phyloP scores from a whole-genome alignment of 2,888 invertebrate species.

The Aphrophora alni region DNA sequence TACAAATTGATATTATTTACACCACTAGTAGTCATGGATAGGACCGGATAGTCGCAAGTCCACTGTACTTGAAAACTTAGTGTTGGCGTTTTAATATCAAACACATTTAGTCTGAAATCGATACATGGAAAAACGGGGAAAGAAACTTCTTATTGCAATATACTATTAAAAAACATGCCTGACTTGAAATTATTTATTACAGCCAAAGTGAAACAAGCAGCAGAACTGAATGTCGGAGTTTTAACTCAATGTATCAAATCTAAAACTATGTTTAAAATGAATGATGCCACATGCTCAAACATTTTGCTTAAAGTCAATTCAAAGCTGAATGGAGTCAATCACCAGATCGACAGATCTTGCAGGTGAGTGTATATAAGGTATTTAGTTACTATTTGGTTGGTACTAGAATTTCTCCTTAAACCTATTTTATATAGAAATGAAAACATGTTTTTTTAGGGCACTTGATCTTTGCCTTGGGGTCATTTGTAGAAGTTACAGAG shows the following conservation, averaged over 20 bases:
- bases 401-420: not conserved
- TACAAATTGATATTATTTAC: too few relatives aligned
- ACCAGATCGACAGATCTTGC: constrained; percentile 55
- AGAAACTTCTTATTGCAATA: too few relatives aligned
- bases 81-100: too few relatives aligned
- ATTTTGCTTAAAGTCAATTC: constrained; percentile 79
- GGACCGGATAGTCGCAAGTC: too few relatives aligned
- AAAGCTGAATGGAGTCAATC: constrained; percentile 85
- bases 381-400: not conserved
- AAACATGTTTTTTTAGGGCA: constrained; percentile 20
- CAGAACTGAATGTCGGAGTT: constrained; percentile 70
- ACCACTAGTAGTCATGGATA: too few relatives aligned
- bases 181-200: too few relatives aligned
- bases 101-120: too few relatives aligned
- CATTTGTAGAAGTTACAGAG: too few relatives aligned
- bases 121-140: too few relatives aligned
- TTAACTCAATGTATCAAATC: constrained; percentile 76
- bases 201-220: constrained; percentile 69
- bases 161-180: too few relatives aligned
- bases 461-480: too few relatives aligned
- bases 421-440: constrained; percentile 15
- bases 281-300: constrained; percentile 69
- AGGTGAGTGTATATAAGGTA: constrained; percentile 11
- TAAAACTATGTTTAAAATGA: constrained; percentile 58
- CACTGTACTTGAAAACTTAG: too few relatives aligned